Evolutionary conservation across 2,797 vertebrate genomes (phyloP).

Genomic region (Morelia viridis): DNA sequence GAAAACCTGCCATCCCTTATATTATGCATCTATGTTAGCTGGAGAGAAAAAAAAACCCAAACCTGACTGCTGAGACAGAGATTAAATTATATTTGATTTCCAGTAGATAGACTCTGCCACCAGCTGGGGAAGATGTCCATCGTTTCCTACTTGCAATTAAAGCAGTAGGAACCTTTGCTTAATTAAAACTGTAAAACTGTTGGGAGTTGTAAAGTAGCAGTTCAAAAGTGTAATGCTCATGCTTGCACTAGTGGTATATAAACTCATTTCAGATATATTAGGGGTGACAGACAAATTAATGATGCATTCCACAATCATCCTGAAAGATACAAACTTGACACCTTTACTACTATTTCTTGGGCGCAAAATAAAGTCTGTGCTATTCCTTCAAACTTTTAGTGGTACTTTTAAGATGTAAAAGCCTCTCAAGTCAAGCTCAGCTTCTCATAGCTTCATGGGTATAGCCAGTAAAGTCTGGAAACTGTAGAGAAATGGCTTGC

Average conservation of each 20-base stretch:
- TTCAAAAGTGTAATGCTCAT: neutral
- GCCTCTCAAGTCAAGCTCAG: neutral
- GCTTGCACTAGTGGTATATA: neutral
- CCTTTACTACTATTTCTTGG: neutral
- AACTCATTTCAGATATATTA: neutral
- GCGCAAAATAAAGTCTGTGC: neutral
- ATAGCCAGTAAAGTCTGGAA: neutral
- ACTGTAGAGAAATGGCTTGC: neutral
- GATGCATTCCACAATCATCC: neutral
- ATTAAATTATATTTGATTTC: slow-evolving; percentile 5
- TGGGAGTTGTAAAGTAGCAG: slow-evolving; percentile 13
- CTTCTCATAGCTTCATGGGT: neutral
- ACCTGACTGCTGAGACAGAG: neutral
- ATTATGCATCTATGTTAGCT: neutral
- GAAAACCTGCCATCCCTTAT: neutral
- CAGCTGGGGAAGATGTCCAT: neutral
- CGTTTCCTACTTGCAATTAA: slow-evolving; percentile 12
- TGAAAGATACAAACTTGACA: neutral
- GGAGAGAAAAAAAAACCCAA: accelerated
- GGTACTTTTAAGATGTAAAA: neutral
- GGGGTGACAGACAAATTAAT: slow-evolving; percentile 3
- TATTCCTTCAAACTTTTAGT: neutral
- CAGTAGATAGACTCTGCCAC: neutral
- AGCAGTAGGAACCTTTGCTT: slow-evolving; percentile 17
- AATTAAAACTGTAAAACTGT: slow-evolving; percentile 30